Percentiles rank a stretch among this genome's conserved stretches.
phyloP scores from a whole-genome alignment of 2,113 vertebrate genomes.

The Boleophthalmus pectinirostris region DNA sequence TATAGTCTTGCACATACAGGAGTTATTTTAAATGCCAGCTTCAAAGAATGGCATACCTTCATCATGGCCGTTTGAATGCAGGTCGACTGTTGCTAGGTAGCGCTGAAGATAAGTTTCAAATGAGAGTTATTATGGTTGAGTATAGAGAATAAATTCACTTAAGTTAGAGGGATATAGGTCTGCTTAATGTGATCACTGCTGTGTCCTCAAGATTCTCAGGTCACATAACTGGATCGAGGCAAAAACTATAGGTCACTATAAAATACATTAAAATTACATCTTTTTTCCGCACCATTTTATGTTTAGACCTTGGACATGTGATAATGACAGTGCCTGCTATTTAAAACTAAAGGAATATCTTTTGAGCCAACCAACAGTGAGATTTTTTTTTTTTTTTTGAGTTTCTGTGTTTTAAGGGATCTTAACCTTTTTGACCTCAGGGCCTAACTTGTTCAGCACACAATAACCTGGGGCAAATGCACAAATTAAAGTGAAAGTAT shows the following conservation, averaged over 20 bases:
- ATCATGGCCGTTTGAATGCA: conserved; percentile 56
- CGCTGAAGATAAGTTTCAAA: conserved; percentile 63
- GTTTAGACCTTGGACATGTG: not conserved
- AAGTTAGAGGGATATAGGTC: conserved; percentile 51
- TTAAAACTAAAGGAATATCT: not conserved
- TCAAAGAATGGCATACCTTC: conserved; percentile 20
- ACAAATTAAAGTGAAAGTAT: not conserved
- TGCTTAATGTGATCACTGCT: conserved; percentile 37
- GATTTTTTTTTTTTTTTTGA: too few species aligned
- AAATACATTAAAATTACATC: not conserved
- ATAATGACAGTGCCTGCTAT: not conserved
- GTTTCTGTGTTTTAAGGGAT: not conserved
- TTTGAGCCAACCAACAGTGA: not conserved
- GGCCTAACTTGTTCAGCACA: not conserved
- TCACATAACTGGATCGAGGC: not conserved
- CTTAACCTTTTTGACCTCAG: not conserved
- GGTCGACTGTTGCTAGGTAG: conserved; percentile 62
- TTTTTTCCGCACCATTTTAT: not conserved
- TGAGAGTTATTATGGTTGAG: conserved; percentile 59
- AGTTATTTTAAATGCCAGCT: not conserved
- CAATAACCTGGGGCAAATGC: not conserved
- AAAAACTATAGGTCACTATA: not conserved
- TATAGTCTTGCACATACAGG: not conserved
- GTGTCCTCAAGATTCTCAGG: conserved; percentile 24
- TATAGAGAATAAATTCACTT: conserved; percentile 48